Conservation (phyloP, 2,797 vertebrate species). For the Cirrhinus mrigala region DNA sequence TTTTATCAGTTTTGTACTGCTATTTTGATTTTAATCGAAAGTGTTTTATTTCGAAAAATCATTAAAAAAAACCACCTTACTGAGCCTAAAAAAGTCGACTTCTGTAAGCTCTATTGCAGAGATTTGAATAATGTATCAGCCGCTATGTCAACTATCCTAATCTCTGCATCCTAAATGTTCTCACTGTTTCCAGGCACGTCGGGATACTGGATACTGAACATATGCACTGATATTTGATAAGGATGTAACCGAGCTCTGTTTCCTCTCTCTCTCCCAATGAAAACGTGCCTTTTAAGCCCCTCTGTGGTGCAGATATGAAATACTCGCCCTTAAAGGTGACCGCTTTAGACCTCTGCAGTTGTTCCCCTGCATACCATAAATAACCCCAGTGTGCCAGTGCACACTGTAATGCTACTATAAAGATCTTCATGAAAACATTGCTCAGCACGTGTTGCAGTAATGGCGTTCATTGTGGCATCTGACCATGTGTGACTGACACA, state of each 20-base stretch:
- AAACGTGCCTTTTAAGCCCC: conserved; percentile 3
- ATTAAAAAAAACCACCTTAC: no score
- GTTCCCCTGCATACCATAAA: conserved; percentile 19
- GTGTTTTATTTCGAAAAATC: no score
- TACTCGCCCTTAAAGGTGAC: conserved; percentile 18
- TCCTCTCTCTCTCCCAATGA: conserved; percentile 29
- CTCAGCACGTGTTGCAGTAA: conserved; percentile 15
- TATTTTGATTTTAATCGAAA: not conserved
- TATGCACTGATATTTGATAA: conserved; percentile 38
- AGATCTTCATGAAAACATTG: conserved; percentile 21
- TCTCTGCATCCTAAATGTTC: conserved; percentile 42
- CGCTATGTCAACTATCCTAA: conserved; percentile 51
- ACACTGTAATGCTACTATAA: not conserved
- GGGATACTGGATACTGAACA: conserved; percentile 22
- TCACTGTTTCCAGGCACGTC: conserved; percentile 30
- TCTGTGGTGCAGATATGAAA: conserved; percentile 25
- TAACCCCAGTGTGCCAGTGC: not conserved
- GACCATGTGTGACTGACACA: conserved; percentile 6
- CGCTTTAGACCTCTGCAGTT: conserved; percentile 46
- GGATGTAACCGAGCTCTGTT: conserved; percentile 37
- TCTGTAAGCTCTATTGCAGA: conserved; percentile 9
- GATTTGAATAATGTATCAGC: conserved; percentile 47
- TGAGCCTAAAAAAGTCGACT: not conserved
- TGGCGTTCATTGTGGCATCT: not conserved
- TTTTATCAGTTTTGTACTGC: not conserved